Percentiles rank a stretch among this genome's conserved stretches.
Evolutionary conservation across 1,140 invertebrate species (phyloP).

Genomic region (Rhyacophila brunnea): DNA sequence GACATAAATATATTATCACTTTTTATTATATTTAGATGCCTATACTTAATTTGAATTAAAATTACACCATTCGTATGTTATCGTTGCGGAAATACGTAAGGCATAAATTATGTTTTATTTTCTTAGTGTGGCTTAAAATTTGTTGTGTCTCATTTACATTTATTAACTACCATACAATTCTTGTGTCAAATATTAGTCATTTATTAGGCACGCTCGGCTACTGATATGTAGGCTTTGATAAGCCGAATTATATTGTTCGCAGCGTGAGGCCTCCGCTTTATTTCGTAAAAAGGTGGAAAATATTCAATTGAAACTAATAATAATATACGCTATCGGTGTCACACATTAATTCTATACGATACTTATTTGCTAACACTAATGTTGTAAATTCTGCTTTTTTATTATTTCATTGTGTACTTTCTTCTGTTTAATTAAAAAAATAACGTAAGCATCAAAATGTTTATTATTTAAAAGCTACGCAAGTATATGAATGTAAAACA

Average conservation of each 20-base stretch:
- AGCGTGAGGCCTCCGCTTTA: conserved; percentile 14
- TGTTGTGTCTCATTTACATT: conserved; percentile 18
- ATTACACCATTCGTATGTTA: background rate
- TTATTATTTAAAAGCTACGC: too few relatives aligned
- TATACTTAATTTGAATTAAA: too few relatives aligned
- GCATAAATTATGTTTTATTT: conserved; percentile 16
- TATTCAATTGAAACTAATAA: conserved; percentile 1
- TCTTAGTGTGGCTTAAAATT: conserved; percentile 15
- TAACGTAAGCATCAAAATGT: too few relatives aligned
- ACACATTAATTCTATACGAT: conserved; percentile 13
- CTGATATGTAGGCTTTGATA: conserved; percentile 19
- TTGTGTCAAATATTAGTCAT: conserved; percentile 29
- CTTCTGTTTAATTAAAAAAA: too few relatives aligned
- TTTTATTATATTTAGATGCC: too few relatives aligned
- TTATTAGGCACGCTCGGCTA: conserved; percentile 22
- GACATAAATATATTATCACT: too few relatives aligned
- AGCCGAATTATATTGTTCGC: conserved; percentile 29
- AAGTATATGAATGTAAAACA: too few relatives aligned
- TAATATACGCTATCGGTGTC: conserved; percentile 13
- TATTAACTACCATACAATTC: conserved; percentile 6
- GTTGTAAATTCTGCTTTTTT: too few relatives aligned
- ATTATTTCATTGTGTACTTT: too few relatives aligned
- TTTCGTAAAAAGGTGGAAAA: conserved; percentile 2
- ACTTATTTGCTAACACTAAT: too few relatives aligned
- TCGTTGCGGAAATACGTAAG: background rate